phyloP scores from a whole-genome alignment of 2,888 invertebrate genomes.

The Hypena proboscidalis region DNA sequence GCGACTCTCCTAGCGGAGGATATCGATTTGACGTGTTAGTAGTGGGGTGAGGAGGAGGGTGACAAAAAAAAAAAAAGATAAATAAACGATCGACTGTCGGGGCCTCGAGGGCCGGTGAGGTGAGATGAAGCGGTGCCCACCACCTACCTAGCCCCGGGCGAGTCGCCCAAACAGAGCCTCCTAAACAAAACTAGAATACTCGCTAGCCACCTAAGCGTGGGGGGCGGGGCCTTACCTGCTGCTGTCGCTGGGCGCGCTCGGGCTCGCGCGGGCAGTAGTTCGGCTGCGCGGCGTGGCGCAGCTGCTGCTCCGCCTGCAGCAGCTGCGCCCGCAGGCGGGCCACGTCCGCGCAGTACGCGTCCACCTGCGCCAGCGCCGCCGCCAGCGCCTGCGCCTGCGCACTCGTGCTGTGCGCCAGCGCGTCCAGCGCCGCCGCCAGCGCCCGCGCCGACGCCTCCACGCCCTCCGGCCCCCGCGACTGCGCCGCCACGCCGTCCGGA shows the following conservation, averaged over 20 bases:
- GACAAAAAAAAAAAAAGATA: slow-evolving; percentile 77
- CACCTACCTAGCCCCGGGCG: slow-evolving; percentile 50
- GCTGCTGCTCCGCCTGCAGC: slow-evolving; percentile 94
- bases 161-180: slow-evolving; percentile 57
- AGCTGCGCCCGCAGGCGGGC: slow-evolving; percentile 93
- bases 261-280: slow-evolving; percentile 93
- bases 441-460: slow-evolving; percentile 91
- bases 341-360: slow-evolving; percentile 94
- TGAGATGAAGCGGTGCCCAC: slow-evolving; percentile 57
- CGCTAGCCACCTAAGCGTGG: slow-evolving; percentile 67
- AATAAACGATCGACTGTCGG: slow-evolving; percentile 48
- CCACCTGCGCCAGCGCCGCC: slow-evolving; percentile 92
- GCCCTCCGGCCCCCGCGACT: slow-evolving; percentile 88
- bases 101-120: slow-evolving; percentile 59
- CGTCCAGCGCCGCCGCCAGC: slow-evolving; percentile 89
- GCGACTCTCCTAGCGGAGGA: slow-evolving; percentile 90
- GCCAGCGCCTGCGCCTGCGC: slow-evolving; percentile 91
- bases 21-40: slow-evolving; percentile 75
- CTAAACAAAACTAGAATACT: slow-evolving; percentile 75
- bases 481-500: slow-evolving; percentile 92
- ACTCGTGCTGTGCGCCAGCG: slow-evolving; percentile 86
- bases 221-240: slow-evolving; percentile 90
- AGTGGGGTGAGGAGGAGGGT: slow-evolving; percentile 68
- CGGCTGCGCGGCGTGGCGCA: slow-evolving; percentile 93
- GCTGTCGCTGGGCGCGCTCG: slow-evolving; percentile 92